Percentiles rank a stretch among this genome's conserved stretches.
Evolutionary conservation across 2,888 invertebrate species (phyloP).

Genomic region (Camponotus fellah): DNA sequence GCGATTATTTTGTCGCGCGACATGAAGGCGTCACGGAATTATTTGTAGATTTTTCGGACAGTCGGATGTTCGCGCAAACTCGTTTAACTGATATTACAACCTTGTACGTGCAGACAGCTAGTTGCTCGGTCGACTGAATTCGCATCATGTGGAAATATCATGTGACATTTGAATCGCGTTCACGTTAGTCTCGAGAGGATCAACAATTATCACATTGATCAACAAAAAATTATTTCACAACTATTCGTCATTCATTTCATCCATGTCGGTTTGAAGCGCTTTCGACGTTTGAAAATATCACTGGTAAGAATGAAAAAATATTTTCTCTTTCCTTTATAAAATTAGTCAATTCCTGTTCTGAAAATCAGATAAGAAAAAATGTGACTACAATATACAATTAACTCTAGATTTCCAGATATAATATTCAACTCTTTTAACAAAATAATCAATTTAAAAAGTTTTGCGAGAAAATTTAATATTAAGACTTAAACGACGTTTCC

Average conservation of each 20-base stretch:
- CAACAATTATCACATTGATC: slow-evolving; percentile 63
- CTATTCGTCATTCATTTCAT: not conserved
- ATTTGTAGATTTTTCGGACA: slow-evolving; percentile 48
- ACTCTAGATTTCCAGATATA: too few relatives aligned
- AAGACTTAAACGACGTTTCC: too few relatives aligned
- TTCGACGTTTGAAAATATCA: not conserved
- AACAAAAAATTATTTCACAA: slow-evolving; percentile 47
- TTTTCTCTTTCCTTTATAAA: too few relatives aligned
- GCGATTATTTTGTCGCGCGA: slow-evolving; percentile 18
- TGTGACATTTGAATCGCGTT: slow-evolving; percentile 33
- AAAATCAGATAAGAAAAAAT: too few relatives aligned
- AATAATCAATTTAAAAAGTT: too few relatives aligned
- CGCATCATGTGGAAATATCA: slow-evolving; percentile 57
- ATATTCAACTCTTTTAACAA: too few relatives aligned
- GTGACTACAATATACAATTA: too few relatives aligned
- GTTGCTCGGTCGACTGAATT: slow-evolving; percentile 39
- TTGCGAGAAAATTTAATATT: too few relatives aligned
- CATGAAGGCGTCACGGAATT: slow-evolving; percentile 12
- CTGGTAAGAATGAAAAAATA: too few relatives aligned
- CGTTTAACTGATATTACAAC: slow-evolving; percentile 53
- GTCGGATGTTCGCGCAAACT: slow-evolving; percentile 1
- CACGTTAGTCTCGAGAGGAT: slow-evolving; percentile 46
- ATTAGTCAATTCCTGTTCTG: too few relatives aligned
- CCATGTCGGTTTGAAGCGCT: not conserved
- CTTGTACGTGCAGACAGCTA: slow-evolving; percentile 30